phyloP scores from a whole-genome alignment of 2,888 invertebrate species.

The Tupiocoris notatus region DNA sequence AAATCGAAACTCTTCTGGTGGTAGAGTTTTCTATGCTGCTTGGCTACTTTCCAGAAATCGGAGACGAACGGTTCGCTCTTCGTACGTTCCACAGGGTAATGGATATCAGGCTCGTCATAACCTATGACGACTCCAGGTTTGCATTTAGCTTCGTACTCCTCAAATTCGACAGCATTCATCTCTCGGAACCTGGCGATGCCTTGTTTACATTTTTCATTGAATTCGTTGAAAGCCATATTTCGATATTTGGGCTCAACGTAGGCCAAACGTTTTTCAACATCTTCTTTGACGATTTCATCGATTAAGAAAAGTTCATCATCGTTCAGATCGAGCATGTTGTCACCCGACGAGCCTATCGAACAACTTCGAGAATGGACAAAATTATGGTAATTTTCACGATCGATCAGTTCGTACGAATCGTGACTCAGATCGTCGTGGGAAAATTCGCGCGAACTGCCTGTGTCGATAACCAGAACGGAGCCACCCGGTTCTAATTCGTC shows the following conservation, averaged over 20 bases:
- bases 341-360: slow-evolving; percentile 65
- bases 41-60: slow-evolving; percentile 60
- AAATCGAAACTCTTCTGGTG: slow-evolving; percentile 54
- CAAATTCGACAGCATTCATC: slow-evolving; percentile 47
- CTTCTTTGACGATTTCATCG: slow-evolving; percentile 63
- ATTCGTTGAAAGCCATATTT: slow-evolving; percentile 51
- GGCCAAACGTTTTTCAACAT: slow-evolving; percentile 49
- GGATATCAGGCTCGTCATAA: slow-evolving; percentile 51
- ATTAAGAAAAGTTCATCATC: slow-evolving; percentile 67
- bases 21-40: slow-evolving; percentile 57
- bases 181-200: slow-evolving; percentile 49
- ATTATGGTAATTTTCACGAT: slow-evolving; percentile 52
- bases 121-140: slow-evolving; percentile 49
- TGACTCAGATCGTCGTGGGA: slow-evolving; percentile 85
- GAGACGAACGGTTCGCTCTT: slow-evolving; percentile 80
- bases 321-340: slow-evolving; percentile 60
- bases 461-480: slow-evolving; percentile 51
- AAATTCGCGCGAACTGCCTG: slow-evolving; percentile 49
- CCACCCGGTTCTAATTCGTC: slow-evolving; percentile 64
- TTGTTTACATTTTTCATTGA: slow-evolving; percentile 51
- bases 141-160: slow-evolving; percentile 51
- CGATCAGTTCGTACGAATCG: slow-evolving; percentile 82
- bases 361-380: slow-evolving; percentile 41
- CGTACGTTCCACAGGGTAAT: slow-evolving; percentile 60
- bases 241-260: slow-evolving; percentile 51